These are phyloP conservation scores for Zoanthus sansibaricus DNA, from an alignment of 92 coral and sea anemone species.

Conservation along the genomic window DNA sequence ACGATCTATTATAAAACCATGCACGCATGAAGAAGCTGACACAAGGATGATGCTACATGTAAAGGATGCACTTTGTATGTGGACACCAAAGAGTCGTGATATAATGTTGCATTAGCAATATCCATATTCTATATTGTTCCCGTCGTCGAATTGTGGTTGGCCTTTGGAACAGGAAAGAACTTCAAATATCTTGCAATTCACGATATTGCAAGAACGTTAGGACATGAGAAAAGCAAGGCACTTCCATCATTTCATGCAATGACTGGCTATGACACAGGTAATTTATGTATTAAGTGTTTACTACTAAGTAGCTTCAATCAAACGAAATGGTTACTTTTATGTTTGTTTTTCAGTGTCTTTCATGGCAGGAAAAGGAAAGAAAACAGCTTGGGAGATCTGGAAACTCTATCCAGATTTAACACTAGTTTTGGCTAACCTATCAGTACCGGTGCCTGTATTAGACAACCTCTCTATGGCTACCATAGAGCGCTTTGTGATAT, in stretches of 20 bases:
- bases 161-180: not conserved
- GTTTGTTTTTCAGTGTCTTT: not conserved
- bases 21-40: not conserved
- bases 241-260: conserved; percentile 6
- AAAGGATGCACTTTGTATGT: not conserved
- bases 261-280: conserved; percentile 8
- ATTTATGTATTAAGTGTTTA: not conserved
- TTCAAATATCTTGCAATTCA: not conserved
- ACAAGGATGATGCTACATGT: not conserved
- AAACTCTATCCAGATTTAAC: not conserved
- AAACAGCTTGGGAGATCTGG: not conserved
- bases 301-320: not conserved
- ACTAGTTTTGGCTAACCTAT: too few relatives aligned
- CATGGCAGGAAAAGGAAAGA: not conserved
- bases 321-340: not conserved
- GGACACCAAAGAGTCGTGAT: not conserved
- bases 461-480: too few relatives aligned
- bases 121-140: not conserved
- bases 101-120: not conserved
- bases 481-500: not conserved
- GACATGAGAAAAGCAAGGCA: not conserved
- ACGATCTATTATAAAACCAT: not conserved
- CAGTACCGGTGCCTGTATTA: too few relatives aligned
- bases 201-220: not conserved
- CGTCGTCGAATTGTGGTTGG: not conserved